Base-by-base conservation (phyloP, 2,113 vertebrate species). In the Neolamprologus kungweensis region DNA sequence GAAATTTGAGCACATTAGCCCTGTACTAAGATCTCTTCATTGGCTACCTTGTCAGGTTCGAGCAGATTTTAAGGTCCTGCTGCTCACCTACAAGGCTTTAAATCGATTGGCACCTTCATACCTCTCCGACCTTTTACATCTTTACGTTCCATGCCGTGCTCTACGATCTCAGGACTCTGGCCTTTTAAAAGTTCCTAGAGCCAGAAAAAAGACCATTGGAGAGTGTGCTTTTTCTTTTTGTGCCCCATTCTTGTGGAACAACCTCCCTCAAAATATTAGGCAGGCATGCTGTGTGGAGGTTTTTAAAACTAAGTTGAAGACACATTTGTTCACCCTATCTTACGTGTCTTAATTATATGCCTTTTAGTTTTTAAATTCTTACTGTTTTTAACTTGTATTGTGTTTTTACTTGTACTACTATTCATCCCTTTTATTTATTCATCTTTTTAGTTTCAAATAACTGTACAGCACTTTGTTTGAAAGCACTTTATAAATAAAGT, bases 261-360 rank as follows among this genome's bases (percentile, higher is more conserved):
- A 51, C 50, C 17, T 3, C 5, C 50, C 17, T 51, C 50, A 51
- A 51, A 1, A 51, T 51, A n/a, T 51, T 51, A 9, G 17, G 17
- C 50, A 51, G 17, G 50, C 2, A n/a, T 3, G 50, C 50, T 51
- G 8, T 51, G 17, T 51, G 50, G 50, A 51, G 50, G 17, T n/a
- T 51, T 51, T 51, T n/a, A n/a, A 51, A 51, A 9, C 17, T 51
- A 51, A n/a, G 50, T n/a, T 51, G 50, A 51, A 51, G 50, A 51
- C 17, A 51, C 8, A 51, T 51, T 5, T 51, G 50, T 51, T n/a
- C 17, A 51, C 50, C 17, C 3, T 5, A 51, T 5, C 50, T 19
- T 3, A 51, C 8, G 0, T 51, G 47, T 51, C 17, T 3, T 50
- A 50, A 50, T 17, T 50, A 0, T 50, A 50, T 19, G 47, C 1